Conservation (phyloP, 2,113 vertebrate species). For the Scomber scombrus region DNA sequence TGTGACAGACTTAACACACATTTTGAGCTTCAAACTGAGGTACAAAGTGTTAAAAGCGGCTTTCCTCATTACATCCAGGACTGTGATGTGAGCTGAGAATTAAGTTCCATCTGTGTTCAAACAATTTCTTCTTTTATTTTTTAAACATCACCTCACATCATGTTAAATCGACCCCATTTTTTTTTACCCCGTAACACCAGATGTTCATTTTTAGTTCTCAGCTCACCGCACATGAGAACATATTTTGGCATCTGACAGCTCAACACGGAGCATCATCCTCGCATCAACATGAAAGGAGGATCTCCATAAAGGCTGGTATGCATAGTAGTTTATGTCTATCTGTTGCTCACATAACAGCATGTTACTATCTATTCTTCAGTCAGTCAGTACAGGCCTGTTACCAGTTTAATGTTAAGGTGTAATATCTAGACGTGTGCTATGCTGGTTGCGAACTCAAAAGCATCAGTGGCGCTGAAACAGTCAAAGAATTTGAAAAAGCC, state of each 20-base stretch:
- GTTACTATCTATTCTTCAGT: slow-evolving; percentile 34
- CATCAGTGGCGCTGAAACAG: slow-evolving; percentile 20
- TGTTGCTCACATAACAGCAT: slow-evolving; percentile 22
- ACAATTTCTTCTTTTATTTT: neutral
- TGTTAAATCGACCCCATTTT: neutral
- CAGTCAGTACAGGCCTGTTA: slow-evolving; percentile 19
- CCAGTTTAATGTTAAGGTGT: slow-evolving; percentile 23
- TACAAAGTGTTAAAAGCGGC: slow-evolving; percentile 41
- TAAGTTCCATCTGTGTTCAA: neutral
- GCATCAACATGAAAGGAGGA: slow-evolving; percentile 53
- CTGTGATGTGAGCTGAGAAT: slow-evolving; percentile 25
- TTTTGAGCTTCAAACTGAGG: slow-evolving; percentile 44
- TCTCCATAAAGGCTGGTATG: slow-evolving; percentile 66
- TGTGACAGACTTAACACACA: neutral
- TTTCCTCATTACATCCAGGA: neutral
- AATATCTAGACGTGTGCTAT: slow-evolving; percentile 31
- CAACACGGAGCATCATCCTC: slow-evolving; percentile 27
- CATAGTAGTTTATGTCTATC: slow-evolving; percentile 61
- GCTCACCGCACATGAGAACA: slow-evolving; percentile 32
- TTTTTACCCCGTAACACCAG: neutral
- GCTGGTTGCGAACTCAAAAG: slow-evolving; percentile 35
- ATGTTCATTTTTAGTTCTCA: slow-evolving; percentile 18
- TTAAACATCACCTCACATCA: neutral
- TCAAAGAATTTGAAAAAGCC: slow-evolving; percentile 8
- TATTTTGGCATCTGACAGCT: slow-evolving; percentile 64